A percentile compares a stretch with the other conserved stretches of the same genome.
These are phyloP conservation scores for Nylanderia fulva DNA, from an alignment of 1,140 invertebrate species.

Conservation along the genomic window DNA sequence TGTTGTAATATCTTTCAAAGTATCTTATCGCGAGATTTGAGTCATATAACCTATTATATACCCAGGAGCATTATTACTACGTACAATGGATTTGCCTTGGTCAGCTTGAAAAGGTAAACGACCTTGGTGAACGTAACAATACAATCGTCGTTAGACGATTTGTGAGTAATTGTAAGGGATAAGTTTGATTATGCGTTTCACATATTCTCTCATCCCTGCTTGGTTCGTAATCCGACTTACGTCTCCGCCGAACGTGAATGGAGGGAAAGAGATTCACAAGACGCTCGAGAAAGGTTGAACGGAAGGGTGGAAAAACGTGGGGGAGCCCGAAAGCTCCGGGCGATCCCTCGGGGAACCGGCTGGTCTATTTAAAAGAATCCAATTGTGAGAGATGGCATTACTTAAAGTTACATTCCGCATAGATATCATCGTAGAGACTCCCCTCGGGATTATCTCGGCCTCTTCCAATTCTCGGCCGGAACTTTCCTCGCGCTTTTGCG, in stretches of 20 bases:
- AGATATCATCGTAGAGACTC: constrained; percentile 32
- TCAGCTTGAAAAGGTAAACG: neutral
- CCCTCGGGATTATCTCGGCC: neutral
- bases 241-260: neutral
- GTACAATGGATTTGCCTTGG: neutral
- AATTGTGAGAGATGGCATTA: constrained; percentile 75
- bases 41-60: neutral
- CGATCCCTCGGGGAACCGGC: constrained; percentile 9
- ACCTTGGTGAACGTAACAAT: constrained; percentile 11
- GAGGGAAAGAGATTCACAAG: constrained; percentile 43
- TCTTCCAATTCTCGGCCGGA: constrained; percentile 33
- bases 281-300: constrained; percentile 8
- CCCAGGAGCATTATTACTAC: neutral
- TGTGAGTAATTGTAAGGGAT: neutral
- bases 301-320: neutral
- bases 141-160: constrained; percentile 5
- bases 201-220: constrained; percentile 11
- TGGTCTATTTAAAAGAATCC: constrained; percentile 75
- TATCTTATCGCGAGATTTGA: neutral
- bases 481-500: neutral
- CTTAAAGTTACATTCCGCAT: constrained; percentile 75
- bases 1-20: neutral
- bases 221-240: constrained; percentile 25
- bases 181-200: constrained; percentile 52
- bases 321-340: constrained; percentile 16